A percentile compares a stretch with the other conserved stretches of the same genome.
Conservation (phyloP, 2,797 vertebrate species). For the Chloroceryle inda region DNA sequence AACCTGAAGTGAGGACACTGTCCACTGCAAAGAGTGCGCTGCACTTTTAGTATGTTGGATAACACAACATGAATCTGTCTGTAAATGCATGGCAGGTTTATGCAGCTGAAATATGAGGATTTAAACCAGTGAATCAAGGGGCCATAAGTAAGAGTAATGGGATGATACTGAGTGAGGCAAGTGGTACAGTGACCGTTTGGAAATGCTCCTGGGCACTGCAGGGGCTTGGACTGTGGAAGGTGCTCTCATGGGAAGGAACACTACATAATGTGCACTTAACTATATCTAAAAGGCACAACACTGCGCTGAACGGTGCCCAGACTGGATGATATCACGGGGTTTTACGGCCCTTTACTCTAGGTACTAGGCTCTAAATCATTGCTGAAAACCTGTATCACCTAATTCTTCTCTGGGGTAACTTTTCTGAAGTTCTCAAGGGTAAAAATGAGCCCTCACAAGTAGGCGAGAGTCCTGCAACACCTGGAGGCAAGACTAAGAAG, state of each 20-base stretch:
- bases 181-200: not conserved
- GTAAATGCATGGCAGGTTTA: conserved; percentile 48
- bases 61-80: not conserved
- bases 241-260: not conserved
- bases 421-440: conserved; percentile 29
- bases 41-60: not conserved
- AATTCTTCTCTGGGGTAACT: conserved; percentile 5
- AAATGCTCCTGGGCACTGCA: not conserved
- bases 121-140: conserved; percentile 29
- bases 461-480: not conserved
- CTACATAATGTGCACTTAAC: conserved; percentile 19
- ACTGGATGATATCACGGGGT: not conserved
- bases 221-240: not conserved
- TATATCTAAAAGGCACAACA: not conserved
- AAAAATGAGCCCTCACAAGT: not conserved
- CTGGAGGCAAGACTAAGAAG: conserved; percentile 6
- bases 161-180: conserved; percentile 22
- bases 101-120: conserved; percentile 12
- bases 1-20: not conserved
- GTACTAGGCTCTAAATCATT: not conserved
- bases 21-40: not conserved
- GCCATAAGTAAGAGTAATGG: conserved; percentile 18
- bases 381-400: conserved; percentile 5
- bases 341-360: conserved; percentile 15
- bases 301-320: not conserved